Base-by-base conservation (phyloP, 2,797 vertebrate species). In the Oceanodroma leucorhoa region DNA sequence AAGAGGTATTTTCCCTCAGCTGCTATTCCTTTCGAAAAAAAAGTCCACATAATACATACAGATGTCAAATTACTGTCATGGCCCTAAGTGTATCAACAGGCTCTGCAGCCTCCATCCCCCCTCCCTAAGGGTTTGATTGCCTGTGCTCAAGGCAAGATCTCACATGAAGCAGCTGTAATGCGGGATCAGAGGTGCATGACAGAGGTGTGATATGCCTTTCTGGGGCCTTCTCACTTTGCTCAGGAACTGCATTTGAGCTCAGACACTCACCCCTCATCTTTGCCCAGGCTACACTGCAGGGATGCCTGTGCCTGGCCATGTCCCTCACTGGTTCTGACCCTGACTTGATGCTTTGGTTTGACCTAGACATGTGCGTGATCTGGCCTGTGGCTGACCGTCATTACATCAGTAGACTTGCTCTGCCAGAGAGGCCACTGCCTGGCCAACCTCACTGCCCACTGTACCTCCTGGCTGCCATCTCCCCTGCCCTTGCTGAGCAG, bases 81-180 rank as follows among this genome's bases (percentile, higher is more conserved):
- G 18, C 9, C 24, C 23, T 22, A 53, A 53, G 12, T 50, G 24
- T 38, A 69, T 34, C 62, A 76, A 45, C 8, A 71, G 19, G 6
- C 11, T 66, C 32, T 53, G 30, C 16, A 69, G 11, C 38, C 29
- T 81, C 55, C 36, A 54, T 12, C 7, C 5, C 3, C 3, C 1
- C 4, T 22, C 45, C 22, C 8, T 4, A 19, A 3, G n/a, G 5
- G 4, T 54, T 70, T 77, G 19, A 5, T 13, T 83, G 9, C 20
- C 41, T 55, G 6, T 14, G 1, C 19, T 51, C 12, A 34, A 62
- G 51, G n/a, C 29, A 23, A 78, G 30, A 58, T 55, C 40, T 75
- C 60, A 32, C 20, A 24, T 2, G 11, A 26, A 30, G n/a, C 6
- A 23, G 16, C 34, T 53, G 22, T 32, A 69, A 34, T 0, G 0